Conservation (phyloP, 2,888 invertebrate species). For the Athetis lepigone region DNA sequence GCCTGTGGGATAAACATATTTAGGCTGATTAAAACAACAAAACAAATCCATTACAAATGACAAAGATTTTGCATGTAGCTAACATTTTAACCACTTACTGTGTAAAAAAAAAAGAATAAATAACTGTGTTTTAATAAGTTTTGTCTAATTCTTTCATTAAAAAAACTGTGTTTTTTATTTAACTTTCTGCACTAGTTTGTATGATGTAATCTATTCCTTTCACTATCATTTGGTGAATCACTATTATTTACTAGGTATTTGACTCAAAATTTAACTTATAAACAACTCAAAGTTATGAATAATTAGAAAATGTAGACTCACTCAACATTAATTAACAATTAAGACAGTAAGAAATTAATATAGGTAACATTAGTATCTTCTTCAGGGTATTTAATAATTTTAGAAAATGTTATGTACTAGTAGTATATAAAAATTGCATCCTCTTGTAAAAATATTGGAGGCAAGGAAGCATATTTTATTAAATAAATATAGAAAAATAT, state of each 20-base stretch:
- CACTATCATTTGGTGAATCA: constrained; percentile 43
- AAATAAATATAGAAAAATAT: too few relatives aligned
- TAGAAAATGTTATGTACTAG: too few relatives aligned
- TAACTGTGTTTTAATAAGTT: not conserved
- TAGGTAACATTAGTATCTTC: not conserved
- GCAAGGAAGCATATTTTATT: not conserved
- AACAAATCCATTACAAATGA: constrained; percentile 16
- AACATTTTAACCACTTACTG: not conserved
- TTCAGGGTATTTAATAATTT: not conserved
- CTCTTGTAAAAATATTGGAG: too few relatives aligned
- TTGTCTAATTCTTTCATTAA: not conserved
- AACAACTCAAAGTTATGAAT: not conserved
- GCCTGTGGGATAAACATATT: constrained; percentile 75
- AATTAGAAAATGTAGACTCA: not conserved
- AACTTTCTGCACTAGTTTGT: constrained; percentile 1
- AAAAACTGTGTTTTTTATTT: constrained; percentile 10
- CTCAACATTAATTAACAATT: not conserved
- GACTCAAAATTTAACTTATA: not conserved
- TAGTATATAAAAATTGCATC: too few relatives aligned
- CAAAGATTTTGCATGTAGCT: not conserved
- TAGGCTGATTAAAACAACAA: not conserved
- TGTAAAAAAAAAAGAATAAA: not conserved
- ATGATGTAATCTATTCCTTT: constrained; percentile 42
- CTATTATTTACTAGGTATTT: constrained; percentile 4
- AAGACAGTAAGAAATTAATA: not conserved